Evolutionary conservation across 2,797 vertebrate species (phyloP), one percentile per base, ranked within the genome.

Genomic region (Valencia hispanica): DNA sequence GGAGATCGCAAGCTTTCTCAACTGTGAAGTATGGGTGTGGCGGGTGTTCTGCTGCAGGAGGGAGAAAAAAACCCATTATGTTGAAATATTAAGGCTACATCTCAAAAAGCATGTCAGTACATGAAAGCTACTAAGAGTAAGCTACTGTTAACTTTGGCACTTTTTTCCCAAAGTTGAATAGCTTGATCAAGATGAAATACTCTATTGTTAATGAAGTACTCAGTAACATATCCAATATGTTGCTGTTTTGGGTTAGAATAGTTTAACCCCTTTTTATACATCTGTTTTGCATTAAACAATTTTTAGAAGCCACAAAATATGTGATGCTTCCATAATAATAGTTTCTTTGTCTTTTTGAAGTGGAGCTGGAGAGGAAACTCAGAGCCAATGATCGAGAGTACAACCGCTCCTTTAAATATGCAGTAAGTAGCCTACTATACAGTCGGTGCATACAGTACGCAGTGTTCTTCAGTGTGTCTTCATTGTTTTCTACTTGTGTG

Each of bases 371-470:
- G 88, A 95, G 98, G 82, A 93, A 92, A 69, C 94, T 99, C 59
- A 93, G 95, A 73, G 97, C 97, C 57, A 99, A 99, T 59, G 95
- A 98, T 89, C 93, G 96, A 57, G 93, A 96, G 74, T 96, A 96
- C 91, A 99, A 97, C 88, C 88, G 94, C 63, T 91, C 93, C 80
- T 98, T 97, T 74, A 95, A 92, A 88, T 99, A 99, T 89, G 97
- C 96, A 47, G 98, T 99, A 86, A 97, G 97, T 96, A n/a, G 14
- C 30, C n/a, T 59, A 83, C 20, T 50, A 45, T 25, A 4, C 8
- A 48, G 25, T 39, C 30, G 10, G 17, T 72, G 9, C 11, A 15
- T 50, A 3, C 5, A 36, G 70, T 75, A 20, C 9, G 25, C 53
- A 1, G 3, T 12, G 10, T 6, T 8, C 22, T 25, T 39, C 14